Percentiles rank a stretch among this genome's conserved stretches.
phyloP scores from a whole-genome alignment of 2,888 invertebrate genomes.

The Camptogramma bilineatum region DNA sequence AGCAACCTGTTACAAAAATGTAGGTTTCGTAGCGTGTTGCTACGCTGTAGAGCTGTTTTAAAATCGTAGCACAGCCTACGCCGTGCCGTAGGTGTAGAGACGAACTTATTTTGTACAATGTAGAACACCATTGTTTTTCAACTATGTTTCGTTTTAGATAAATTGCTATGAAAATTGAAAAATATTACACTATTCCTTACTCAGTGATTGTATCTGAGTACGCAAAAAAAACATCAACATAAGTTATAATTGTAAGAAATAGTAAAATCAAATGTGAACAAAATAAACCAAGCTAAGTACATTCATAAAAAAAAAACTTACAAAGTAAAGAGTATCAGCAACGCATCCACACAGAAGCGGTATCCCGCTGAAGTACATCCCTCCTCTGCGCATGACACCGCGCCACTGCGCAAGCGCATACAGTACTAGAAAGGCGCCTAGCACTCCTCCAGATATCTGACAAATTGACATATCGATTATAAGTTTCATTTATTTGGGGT shows the following conservation, averaged over 20 bases:
- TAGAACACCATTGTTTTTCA: neutral
- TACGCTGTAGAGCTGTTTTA: slow-evolving; percentile 2
- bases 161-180: too few species aligned
- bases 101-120: neutral
- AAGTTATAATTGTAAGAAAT: too few species aligned
- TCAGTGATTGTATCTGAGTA: too few species aligned
- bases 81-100: too few species aligned
- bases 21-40: neutral
- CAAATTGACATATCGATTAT: too few species aligned
- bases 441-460: slow-evolving; percentile 68
- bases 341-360: slow-evolving; percentile 62
- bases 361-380: slow-evolving; percentile 53
- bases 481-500: too few species aligned
- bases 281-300: too few species aligned
- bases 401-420: slow-evolving; percentile 71
- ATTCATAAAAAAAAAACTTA: too few species aligned
- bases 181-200: too few species aligned
- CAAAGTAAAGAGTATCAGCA: slow-evolving; percentile 73
- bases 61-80: slow-evolving; percentile 4
- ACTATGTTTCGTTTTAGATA: too few species aligned
- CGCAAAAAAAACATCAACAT: too few species aligned
- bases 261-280: too few species aligned
- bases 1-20: neutral
- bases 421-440: slow-evolving; percentile 58
- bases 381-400: slow-evolving; percentile 66